Conservation (phyloP, 2,113 vertebrate species). For the Amblyornis subalaris region DNA sequence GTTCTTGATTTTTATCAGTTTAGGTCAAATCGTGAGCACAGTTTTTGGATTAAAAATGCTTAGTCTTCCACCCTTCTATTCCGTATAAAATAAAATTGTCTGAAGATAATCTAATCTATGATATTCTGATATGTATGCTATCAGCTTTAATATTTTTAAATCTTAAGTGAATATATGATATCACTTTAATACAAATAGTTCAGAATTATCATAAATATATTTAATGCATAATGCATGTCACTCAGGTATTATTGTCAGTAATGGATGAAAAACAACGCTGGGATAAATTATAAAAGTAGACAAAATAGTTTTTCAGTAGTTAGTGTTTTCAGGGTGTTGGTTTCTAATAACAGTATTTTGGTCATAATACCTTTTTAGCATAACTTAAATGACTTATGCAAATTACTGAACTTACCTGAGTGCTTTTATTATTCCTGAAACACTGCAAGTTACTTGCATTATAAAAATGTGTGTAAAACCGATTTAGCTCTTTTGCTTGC, state of each 20-base stretch:
- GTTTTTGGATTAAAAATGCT: background rate
- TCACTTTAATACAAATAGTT: constrained; percentile 36
- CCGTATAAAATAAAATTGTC: constrained; percentile 6
- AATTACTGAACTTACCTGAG: background rate
- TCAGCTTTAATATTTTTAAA: background rate
- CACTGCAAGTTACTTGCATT: background rate
- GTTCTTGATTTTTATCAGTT: background rate
- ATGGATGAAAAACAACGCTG: background rate
- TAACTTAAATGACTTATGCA: background rate
- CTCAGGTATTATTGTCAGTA: constrained; percentile 15
- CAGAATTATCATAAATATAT: constrained; percentile 29
- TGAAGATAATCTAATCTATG: constrained; percentile 8
- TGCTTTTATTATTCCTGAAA: background rate
- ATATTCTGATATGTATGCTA: background rate
- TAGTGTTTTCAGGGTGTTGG: background rate
- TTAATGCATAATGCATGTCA: constrained; percentile 22
- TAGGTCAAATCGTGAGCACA: background rate
- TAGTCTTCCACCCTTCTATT: background rate
- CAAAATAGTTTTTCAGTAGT: background rate
- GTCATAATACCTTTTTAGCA: background rate
- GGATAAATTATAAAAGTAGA: background rate
- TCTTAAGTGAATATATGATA: background rate
- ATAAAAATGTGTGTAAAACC: background rate
- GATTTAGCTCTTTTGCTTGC: background rate
- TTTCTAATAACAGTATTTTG: constrained; percentile 36